A percentile compares a stretch with the other conserved stretches of the same genome.
Conservation (phyloP, 2,888 invertebrate genomes). For the Hydrotaea diabolus region DNA sequence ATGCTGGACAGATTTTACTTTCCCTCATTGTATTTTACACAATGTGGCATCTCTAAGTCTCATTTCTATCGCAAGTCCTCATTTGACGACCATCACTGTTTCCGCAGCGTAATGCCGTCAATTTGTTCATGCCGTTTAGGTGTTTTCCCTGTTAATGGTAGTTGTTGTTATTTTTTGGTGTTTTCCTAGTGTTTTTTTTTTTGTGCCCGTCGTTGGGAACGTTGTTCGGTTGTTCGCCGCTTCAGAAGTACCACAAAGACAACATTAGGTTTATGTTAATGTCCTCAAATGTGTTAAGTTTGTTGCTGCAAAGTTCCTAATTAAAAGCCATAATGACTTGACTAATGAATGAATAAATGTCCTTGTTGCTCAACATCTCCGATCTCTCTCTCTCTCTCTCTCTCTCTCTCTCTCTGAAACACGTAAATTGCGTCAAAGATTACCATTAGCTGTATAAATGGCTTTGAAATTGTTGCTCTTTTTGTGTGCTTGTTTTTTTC, state of each 20-base stretch:
- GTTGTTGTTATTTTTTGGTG: background rate
- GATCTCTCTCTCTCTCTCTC: background rate
- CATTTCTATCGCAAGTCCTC: background rate
- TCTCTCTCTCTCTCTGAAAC: background rate
- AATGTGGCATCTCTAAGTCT: background rate
- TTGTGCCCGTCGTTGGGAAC: background rate
- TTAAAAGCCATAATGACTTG: slow-evolving; percentile 50
- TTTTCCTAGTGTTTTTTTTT: slow-evolving; percentile 5
- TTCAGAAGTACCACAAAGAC: slow-evolving; percentile 46
- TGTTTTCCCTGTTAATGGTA: background rate
- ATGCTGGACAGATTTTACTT: no score
- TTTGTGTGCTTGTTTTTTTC: background rate
- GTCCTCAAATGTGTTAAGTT: slow-evolving; percentile 26
- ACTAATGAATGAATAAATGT: slow-evolving; percentile 51
- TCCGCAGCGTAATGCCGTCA: background rate
- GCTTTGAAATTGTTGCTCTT: slow-evolving; percentile 24
- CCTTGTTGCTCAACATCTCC: no score
- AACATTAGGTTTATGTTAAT: slow-evolving; percentile 58
- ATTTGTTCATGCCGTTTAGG: background rate
- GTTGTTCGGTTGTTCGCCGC: background rate
- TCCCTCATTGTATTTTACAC: background rate
- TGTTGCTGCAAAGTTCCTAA: slow-evolving; percentile 34
- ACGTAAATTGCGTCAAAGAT: background rate
- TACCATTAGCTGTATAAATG: slow-evolving; percentile 27
- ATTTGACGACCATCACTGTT: background rate